Evolutionary conservation across 2,797 vertebrate species (phyloP).

Genomic region (Numenius phaeopus): DNA sequence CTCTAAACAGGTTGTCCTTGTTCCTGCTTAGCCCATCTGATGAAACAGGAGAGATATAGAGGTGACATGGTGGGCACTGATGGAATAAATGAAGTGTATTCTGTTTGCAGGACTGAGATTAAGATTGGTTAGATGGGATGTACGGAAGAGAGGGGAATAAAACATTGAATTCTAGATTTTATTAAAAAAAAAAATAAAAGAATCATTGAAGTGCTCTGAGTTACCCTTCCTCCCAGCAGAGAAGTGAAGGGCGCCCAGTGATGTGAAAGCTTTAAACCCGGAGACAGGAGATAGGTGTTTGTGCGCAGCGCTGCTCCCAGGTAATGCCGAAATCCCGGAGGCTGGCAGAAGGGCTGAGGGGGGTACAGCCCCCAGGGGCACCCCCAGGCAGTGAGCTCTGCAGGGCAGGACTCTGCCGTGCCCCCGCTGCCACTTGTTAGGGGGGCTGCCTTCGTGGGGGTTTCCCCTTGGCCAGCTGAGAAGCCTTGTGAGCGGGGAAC

Average conservation of each 20-base stretch:
- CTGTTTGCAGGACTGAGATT: not conserved
- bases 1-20: not conserved
- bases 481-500: not conserved
- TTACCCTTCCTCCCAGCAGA: not conserved
- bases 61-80: not conserved
- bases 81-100: not conserved
- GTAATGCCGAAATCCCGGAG: not conserved
- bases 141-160: not conserved
- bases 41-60: not conserved
- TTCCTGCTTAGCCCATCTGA: not conserved
- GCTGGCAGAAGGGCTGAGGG: not conserved
- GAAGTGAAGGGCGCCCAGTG: not conserved
- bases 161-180: not conserved
- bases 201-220: not conserved
- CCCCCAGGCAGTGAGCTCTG: too few species aligned
- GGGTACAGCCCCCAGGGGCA: not conserved
- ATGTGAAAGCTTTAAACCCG: not conserved
- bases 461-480: not conserved
- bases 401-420: not conserved
- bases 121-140: not conserved
- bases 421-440: rapidly evolving
- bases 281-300: rapidly evolving
- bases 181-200: too few species aligned
- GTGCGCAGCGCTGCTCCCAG: rapidly evolving
- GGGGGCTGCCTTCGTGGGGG: not conserved